These are phyloP conservation scores for Propithecus deckenii DNA, from an alignment of 2,797 vertebrate genomes.

Conservation along the genomic window DNA sequence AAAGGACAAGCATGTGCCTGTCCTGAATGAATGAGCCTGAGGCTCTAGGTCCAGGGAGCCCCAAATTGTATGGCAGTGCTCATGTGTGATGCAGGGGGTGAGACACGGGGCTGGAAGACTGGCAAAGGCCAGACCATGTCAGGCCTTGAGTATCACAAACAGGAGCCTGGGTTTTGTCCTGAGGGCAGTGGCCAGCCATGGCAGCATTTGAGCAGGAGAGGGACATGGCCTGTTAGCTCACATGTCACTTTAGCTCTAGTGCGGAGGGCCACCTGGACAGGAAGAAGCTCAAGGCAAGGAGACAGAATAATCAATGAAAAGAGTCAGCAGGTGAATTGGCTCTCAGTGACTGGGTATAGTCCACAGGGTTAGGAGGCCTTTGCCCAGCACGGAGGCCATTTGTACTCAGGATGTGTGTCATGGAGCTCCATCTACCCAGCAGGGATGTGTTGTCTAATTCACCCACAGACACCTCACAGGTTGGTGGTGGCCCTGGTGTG, in stretches of 20 bases:
- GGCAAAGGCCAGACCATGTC: neutral
- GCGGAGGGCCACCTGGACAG: neutral
- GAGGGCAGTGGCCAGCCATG: neutral
- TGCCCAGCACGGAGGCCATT: neutral
- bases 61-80: fast-evolving
- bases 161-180: neutral
- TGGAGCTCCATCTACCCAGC: no score
- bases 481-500: neutral
- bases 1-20: neutral
- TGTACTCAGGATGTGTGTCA: fast-evolving
- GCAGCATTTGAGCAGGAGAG: neutral
- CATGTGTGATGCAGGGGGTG: neutral
- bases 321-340: fast-evolving
- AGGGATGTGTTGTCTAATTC: neutral
- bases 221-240: no score
- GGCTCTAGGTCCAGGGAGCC: neutral
- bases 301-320: neutral
- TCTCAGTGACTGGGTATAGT: fast-evolving
- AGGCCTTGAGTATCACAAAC: neutral
- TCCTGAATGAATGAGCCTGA: neutral
- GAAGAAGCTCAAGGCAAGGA: neutral
- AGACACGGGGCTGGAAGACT: neutral
- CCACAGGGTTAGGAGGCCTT: fast-evolving
- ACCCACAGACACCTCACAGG: neutral
- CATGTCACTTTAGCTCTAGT: neutral